Percentiles rank a stretch among this genome's conserved stretches.
Evolutionary conservation across 64 coral and sea anemone species (phyloP).

Genomic region (Montipora capricornis): DNA sequence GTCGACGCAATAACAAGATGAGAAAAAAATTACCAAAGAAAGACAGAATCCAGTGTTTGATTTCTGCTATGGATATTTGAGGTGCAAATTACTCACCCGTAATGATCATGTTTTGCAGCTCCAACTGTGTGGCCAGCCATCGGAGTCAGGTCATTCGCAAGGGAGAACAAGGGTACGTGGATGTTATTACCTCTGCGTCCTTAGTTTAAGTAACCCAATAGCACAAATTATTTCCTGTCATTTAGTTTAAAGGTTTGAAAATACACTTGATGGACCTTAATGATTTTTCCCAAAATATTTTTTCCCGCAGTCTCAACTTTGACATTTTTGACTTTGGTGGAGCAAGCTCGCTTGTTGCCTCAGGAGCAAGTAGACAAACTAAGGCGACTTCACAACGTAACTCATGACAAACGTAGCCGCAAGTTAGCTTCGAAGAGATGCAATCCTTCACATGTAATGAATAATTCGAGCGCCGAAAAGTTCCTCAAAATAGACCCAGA

Average conservation of each 20-base stretch:
- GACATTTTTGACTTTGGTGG: not conserved
- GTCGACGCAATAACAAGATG: too few species aligned
- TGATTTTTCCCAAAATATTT: not conserved
- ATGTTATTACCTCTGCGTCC: not conserved
- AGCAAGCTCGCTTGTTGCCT: slow-evolving; percentile 8
- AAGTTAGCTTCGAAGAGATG: not conserved
- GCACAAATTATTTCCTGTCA: too few species aligned
- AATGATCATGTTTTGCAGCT: not conserved
- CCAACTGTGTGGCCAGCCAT: slow-evolving; percentile 24
- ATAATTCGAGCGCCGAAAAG: not conserved
- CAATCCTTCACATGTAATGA: not conserved
- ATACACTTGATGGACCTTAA: too few species aligned
- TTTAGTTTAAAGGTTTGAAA: not conserved
- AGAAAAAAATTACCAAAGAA: too few species aligned
- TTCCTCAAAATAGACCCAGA: not conserved
- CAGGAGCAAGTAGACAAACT: slow-evolving; percentile 4
- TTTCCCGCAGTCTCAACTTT: not conserved
- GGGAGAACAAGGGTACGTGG: not conserved
- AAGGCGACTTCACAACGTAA: not conserved
- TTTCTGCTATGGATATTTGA: too few species aligned
- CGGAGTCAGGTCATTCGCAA: not conserved
- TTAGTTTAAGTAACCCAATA: too few species aligned
- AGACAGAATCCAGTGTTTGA: too few species aligned
- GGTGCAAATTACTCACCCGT: too few species aligned
- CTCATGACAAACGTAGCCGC: not conserved